Evolutionary conservation across 2,797 vertebrate species (phyloP), one percentile per base, ranked within the genome.

Genomic region (Cossypha niveicapilla): DNA sequence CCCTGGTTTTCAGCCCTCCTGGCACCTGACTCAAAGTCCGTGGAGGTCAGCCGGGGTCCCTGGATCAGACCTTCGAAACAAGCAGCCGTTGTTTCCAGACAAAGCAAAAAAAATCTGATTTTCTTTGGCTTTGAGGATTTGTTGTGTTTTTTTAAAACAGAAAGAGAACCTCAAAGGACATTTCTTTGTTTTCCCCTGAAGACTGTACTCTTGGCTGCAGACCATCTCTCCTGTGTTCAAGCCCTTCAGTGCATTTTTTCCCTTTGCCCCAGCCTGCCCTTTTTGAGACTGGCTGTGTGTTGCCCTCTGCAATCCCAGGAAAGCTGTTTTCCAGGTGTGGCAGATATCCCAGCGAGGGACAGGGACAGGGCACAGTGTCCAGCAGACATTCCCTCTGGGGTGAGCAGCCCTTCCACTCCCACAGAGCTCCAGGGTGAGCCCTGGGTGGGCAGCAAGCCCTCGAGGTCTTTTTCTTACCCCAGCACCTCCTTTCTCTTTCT

Each of bases 231-330:
- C 35, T 37, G 11, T 75, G 14, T 63, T 94, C 56, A 22, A 63
- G 53, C 68, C 21, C 17, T 78, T 18, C 70, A 83, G 53, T 58
- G 48, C 63, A 47, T 80, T 94, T 89, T 96, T 74, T 53, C 61
- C 79, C 72, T 70, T 44, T 56, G 30, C 34, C 51, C 60, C 27
- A 2, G 3, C 58, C 82, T 39, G 35, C 58, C 39, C 23, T 63
- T 86, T 85, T 48, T 73, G 30, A 47, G 45, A 90, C 89, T 96
- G 97, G 96, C 76, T 97, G 75, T 28, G 3, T 9, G 30, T 96
- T 19, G 42, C 96, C 41, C 91, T 97, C 30, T 97, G 96, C 78
- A 95, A 92, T 18, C 96, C 97, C 47, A 95, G 83, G 66, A 86
- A 68, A 32, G 41, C 93, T 0, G 10, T 96, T 61, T 96, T 94